phyloP scores from a whole-genome alignment of 1,140 invertebrate genomes.

The Drosophila truncata region DNA sequence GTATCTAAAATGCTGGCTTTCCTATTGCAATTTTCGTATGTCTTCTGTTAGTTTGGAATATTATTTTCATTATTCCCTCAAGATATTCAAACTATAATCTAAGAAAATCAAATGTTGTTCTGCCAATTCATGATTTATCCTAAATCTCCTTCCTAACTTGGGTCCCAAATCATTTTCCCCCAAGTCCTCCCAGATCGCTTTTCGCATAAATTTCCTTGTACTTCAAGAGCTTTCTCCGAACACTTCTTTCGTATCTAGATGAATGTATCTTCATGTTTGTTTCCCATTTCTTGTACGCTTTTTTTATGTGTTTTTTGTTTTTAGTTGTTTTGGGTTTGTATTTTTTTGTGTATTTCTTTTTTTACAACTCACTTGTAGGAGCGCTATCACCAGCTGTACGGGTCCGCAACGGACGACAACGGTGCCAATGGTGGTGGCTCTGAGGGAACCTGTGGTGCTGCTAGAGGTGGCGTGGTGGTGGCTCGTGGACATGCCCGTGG shows the following conservation, averaged over 20 bases:
- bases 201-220: constrained; percentile 46
- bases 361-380: constrained; percentile 92
- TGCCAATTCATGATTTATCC: constrained; percentile 23
- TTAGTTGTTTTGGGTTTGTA: constrained; percentile 6
- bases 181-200: constrained; percentile 27
- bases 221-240: constrained; percentile 49
- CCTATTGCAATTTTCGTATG: neutral
- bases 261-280: constrained; percentile 51
- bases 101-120: constrained; percentile 7
- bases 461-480: constrained; percentile 20
- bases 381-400: constrained; percentile 94
- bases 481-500: constrained; percentile 40
- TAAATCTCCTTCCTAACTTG: neutral
- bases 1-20: constrained; percentile 21
- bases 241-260: constrained; percentile 47
- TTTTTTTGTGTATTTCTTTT: constrained; percentile 7
- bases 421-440: constrained; percentile 94
- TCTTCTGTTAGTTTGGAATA: neutral
- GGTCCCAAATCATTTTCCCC: constrained; percentile 10
- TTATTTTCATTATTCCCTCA: constrained; percentile 1
- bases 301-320: constrained; percentile 29
- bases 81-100: constrained; percentile 2
- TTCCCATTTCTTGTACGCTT: constrained; percentile 36
- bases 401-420: constrained; percentile 95
- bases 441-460: constrained; percentile 50